A percentile compares a stretch with the other conserved stretches of the same genome.
These are phyloP conservation scores for Agriopis marginaria DNA, from an alignment of 2,888 invertebrate species.

Conservation along the genomic window DNA sequence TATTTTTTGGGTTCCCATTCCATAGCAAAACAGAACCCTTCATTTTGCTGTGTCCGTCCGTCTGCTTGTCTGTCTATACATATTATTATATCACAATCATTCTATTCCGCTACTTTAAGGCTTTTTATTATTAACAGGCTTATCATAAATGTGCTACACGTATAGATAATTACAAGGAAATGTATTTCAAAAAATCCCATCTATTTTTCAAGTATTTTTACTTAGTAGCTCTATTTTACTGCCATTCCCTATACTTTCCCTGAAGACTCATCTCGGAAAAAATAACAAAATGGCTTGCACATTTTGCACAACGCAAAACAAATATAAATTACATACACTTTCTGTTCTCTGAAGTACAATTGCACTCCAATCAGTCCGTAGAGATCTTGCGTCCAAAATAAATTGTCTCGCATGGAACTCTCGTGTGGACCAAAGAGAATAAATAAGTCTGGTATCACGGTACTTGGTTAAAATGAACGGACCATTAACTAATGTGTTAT, in stretches of 20 bases:
- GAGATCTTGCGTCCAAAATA: conserved; percentile 46
- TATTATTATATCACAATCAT: too few species aligned
- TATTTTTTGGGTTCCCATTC: too few species aligned
- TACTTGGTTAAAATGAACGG: conserved; percentile 23
- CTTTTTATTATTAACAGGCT: too few species aligned
- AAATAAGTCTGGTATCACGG: conserved; percentile 8
- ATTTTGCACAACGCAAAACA: conserved; percentile 27
- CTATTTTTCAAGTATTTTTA: too few species aligned
- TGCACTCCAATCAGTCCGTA: conserved; percentile 45
- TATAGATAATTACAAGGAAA: too few species aligned
- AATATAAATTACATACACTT: conserved; percentile 22
- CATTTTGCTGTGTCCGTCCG: too few species aligned
- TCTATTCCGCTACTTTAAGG: too few species aligned
- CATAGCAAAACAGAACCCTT: too few species aligned
- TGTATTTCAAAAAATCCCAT: too few species aligned
- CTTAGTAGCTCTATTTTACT: neutral
- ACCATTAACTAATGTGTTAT: conserved; percentile 32
- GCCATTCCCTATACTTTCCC: conserved; percentile 20
- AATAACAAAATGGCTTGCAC: conserved; percentile 33
- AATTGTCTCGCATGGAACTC: conserved; percentile 26
- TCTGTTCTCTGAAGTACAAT: conserved; percentile 24
- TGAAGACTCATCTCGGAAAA: conserved; percentile 33
- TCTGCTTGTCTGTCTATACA: too few species aligned
- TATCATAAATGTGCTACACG: too few species aligned
- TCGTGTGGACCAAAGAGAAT: conserved; percentile 11